Percentiles rank a stretch among this genome's conserved stretches.
phyloP scores from a whole-genome alignment of 2,113 vertebrate genomes.

The Chloebia gouldiae region DNA sequence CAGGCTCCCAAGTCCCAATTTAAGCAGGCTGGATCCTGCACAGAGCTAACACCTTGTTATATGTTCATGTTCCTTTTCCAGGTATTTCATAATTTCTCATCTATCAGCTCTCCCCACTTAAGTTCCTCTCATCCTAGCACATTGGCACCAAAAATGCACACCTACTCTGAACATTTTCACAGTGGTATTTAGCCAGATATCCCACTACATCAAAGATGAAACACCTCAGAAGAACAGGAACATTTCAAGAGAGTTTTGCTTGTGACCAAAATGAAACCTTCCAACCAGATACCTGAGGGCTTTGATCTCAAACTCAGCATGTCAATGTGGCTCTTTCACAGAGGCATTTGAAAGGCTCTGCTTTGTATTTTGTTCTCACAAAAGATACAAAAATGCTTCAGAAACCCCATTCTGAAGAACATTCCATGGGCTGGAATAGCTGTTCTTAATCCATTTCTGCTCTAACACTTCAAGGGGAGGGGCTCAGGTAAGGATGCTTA shows the following conservation, averaged over 20 bases:
- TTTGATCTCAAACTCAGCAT: background rate
- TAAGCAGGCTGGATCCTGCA: background rate
- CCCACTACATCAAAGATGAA: background rate
- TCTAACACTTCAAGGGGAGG: background rate
- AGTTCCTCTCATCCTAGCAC: background rate
- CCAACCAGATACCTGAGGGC: background rate
- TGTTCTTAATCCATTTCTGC: background rate
- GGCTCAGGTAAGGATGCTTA: accelerated
- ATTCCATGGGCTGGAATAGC: background rate
- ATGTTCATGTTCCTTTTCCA: background rate
- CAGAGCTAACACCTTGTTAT: background rate
- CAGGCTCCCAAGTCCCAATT: background rate
- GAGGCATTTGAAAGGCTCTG: background rate
- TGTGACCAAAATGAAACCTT: background rate
- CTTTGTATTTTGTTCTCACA: background rate
- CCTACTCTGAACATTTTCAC: background rate
- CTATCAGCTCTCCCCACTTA: background rate
- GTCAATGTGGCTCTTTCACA: background rate
- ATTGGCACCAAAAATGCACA: background rate
- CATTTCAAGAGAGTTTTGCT: background rate
- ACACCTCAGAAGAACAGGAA: background rate
- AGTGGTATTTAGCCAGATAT: background rate
- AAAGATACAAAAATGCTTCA: background rate
- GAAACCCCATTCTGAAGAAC: background rate
- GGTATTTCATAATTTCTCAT: background rate